Evolutionary conservation across 2,888 invertebrate species (phyloP), one percentile per base, ranked within the genome.

Genomic region (Drosophila paramelanica): DNA sequence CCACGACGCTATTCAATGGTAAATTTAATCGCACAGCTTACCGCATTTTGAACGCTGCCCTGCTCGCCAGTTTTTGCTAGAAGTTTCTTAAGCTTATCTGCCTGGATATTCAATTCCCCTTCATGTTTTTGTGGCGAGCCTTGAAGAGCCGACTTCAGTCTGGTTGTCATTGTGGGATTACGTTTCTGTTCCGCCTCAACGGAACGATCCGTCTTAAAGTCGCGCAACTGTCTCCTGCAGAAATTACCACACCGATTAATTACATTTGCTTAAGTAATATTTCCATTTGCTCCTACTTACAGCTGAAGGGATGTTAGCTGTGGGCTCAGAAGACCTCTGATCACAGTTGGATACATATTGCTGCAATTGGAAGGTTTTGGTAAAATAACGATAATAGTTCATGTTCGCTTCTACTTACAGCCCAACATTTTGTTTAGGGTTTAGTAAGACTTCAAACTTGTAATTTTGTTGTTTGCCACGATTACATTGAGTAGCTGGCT

Each of bases 131-230:
- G 82, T 3, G 90, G 70, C 20, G 83, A 41, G 1, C 90, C 89
- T 56, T 86, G 84, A 31, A 89, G 79, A 17, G 87, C 85, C 6
- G 77, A 94, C 93, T 95, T 95, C 71, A 96, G 92, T 91, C 96
- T 93, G 73, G 94, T 93, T n/a, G 94, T 91, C 55, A 96, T 89
- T 41, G 95, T 94, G 1, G 96, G 96, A 92, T 96, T 96, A 79
- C 96, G 93, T 77, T 94, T 94, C 52, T 94, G 90, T 82, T 97
- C 97, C 0, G 96, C 94, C 75, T 94, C 94, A 31, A 96, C 93
- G 70, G 94, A 95, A 56, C 97, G 93, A 77, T 96, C 95, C 0
- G 97, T 97, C 93, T 97, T 97, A 91, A 97, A 97, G 39, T 94
- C 94, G 55, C 97, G 94, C 10, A 86, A 68, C 65, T 90, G 90